Percentiles rank a stretch among this genome's conserved stretches.
Conservation (phyloP, 2,113 vertebrate species). For the Crotalus tigris region DNA sequence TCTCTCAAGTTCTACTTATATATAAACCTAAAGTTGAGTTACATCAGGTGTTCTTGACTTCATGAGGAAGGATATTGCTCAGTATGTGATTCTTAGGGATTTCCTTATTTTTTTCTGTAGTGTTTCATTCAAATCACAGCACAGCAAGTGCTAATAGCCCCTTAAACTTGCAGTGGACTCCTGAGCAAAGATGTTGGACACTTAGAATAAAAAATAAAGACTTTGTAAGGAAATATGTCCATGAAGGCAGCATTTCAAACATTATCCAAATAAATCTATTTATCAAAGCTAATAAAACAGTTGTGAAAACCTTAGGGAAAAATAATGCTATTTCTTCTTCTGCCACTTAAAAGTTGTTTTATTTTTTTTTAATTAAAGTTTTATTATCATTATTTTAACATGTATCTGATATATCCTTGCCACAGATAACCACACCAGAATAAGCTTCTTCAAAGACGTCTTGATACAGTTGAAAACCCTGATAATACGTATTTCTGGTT, state of each 20-base stretch:
- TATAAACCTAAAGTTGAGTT: background rate
- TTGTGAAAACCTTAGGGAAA: background rate
- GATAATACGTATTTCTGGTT: background rate
- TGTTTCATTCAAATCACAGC: background rate
- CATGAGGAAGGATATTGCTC: background rate
- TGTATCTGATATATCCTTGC: background rate
- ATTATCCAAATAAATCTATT: background rate
- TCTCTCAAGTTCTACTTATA: background rate
- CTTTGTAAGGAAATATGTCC: background rate
- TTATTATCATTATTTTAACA: background rate
- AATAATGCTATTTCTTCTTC: background rate
- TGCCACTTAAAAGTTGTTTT: background rate
- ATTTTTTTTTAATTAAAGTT: background rate
- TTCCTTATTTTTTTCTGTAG: background rate
- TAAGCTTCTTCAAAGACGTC: background rate
- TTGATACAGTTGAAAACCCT: background rate
- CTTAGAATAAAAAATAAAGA: background rate
- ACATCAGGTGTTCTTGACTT: conserved; percentile 1
- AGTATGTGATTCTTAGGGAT: accelerated
- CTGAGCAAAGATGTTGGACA: background rate
- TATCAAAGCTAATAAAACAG: background rate
- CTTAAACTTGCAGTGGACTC: background rate
- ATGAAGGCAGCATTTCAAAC: background rate
- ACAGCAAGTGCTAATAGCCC: background rate
- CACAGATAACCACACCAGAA: background rate